Base-by-base conservation (phyloP, 2,113 vertebrate species). In the human region DNA sequence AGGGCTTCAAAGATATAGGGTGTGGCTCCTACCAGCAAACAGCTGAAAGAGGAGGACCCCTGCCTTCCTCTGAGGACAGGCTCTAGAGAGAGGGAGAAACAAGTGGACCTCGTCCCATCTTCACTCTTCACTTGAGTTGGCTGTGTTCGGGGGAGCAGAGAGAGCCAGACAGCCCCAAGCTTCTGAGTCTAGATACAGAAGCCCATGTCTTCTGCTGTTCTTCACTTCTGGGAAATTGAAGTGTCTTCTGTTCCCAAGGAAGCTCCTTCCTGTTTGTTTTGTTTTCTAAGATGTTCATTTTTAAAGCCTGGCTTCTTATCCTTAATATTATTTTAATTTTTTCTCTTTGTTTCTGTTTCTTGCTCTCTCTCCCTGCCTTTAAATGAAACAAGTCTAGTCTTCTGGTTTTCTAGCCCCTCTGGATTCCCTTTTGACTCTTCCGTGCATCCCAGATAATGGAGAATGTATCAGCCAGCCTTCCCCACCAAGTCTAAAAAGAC, bases 401-500 rank as follows among this genome's bases (percentile, higher is more conserved):
- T 94, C 90, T 98, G 97, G 97, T 98, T 98, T 98, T 96, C 97
- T 97, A 91, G 83, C 93, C 73, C n/a, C 94, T 98, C 97, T 97
- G 79, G 50, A 93, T 98, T 98, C 97, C 93, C 97, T 98, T 98
- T 97, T 96, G 94, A 66, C 96, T 92, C 94, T 90, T 40, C 12
- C 83, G 43, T 83, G 20, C 90, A 85, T 84, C 68, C 61, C 95
- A 96, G 43, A 20, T 98, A 30, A 97, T 72, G 14, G 52, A 95
- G 75, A 96, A 66, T 1, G 3, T 91, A 64, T 79, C 52, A 10
- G 68, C 79, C 20, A 90, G 30, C 72, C 43, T 79, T 86, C 59
- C 79, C 52, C 8, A 20, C 45, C 75, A 81, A 30, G 30, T 76
- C 87, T 90, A 13, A 11, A 7, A 16, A 93, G 91, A 89, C 64